Base-by-base conservation (phyloP, 2,888 invertebrate genomes). In the Ophion costatus region DNA sequence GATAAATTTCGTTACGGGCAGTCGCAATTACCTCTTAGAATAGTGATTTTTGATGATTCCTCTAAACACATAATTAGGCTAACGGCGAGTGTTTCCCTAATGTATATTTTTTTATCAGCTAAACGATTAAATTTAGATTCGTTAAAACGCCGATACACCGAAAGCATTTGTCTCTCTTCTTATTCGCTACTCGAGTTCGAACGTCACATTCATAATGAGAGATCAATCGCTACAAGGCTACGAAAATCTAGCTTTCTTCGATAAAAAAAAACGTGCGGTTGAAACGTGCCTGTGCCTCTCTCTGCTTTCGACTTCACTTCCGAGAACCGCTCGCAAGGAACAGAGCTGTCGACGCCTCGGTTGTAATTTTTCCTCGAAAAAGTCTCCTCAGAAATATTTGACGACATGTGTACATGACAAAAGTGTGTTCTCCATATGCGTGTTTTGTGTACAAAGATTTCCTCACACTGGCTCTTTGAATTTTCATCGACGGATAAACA, bases 41-140 rank as follows among this genome's bases (percentile, higher is more conserved):
- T 73, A 75, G 64, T 73, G 56, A 79, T 76, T 74, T 70, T 61
- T 75, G 69, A 82, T 74, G 57, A 81, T 79, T 71, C 57, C 38
- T 78, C 38, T 82, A 82, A 85, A 80, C 76, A 76, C 63, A 80
- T 87, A 87, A 86, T 87, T 87, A 88, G 86, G 87, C 85, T 87
- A 87, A 86, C 69, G 80, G 84, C 81, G 67, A 80, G 70, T 64
- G 29, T 77, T 73, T 83, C 29, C 76, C 67, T 80, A 69, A 64
- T 79, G 76, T 51, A 29, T n/a, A 29, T n/a, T n/a, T n/a, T n/a
- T 51, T 51, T 51, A 51, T 79, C 56, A 22, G 73, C 88, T 87
- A 88, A 84, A 42, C 71, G 74, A 70, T 66, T 80, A 82, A 78
- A 33, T 87, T 80, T 66, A 77, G 80, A 79, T 63, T 82, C 77